phyloP scores from a whole-genome alignment of 1,140 invertebrate genomes.

The Vollenhovia emeryi region DNA sequence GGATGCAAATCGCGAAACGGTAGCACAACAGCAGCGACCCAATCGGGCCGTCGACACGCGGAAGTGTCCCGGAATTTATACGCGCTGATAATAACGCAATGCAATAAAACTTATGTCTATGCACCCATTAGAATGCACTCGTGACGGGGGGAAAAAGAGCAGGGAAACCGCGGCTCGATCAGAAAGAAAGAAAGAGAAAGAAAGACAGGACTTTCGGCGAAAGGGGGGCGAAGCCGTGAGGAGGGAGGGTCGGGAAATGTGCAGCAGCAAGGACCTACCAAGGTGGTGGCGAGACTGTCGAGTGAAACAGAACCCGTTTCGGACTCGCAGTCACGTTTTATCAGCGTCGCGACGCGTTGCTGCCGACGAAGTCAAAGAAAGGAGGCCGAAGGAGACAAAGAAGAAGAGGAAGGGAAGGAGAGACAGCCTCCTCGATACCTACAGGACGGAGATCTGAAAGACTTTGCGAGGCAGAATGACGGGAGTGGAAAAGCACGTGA shows the following conservation, averaged over 20 bases:
- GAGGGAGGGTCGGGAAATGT: conserved; percentile 77
- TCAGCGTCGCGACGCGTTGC: conserved; percentile 56
- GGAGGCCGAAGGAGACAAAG: conserved; percentile 16
- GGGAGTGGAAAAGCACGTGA: conserved; percentile 6
- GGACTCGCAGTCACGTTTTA: conserved; percentile 73
- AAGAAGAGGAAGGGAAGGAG: background rate
- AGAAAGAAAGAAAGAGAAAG: conserved; percentile 67
- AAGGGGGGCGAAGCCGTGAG: conserved; percentile 76
- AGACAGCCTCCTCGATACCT: background rate
- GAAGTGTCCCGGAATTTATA: conserved; percentile 32
- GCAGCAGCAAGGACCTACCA: conserved; percentile 68
- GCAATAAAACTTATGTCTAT: conserved; percentile 33
- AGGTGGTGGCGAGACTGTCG: conserved; percentile 77
- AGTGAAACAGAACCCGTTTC: conserved; percentile 80
- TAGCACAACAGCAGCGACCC: conserved; percentile 2
- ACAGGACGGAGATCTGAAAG: background rate
- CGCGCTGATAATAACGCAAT: conserved; percentile 38
- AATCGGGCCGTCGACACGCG: background rate
- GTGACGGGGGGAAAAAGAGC: conserved; percentile 20
- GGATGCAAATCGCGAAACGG: background rate
- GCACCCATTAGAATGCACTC: conserved; percentile 38
- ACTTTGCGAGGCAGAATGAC: background rate
- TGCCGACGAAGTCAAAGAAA: conserved; percentile 16
- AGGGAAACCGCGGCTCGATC: background rate
- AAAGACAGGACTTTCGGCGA: conserved; percentile 81